A percentile compares a stretch with the other conserved stretches of the same genome.
phyloP scores from a whole-genome alignment of 2,797 vertebrate genomes.

The Typhlichthys eigenmanni region DNA sequence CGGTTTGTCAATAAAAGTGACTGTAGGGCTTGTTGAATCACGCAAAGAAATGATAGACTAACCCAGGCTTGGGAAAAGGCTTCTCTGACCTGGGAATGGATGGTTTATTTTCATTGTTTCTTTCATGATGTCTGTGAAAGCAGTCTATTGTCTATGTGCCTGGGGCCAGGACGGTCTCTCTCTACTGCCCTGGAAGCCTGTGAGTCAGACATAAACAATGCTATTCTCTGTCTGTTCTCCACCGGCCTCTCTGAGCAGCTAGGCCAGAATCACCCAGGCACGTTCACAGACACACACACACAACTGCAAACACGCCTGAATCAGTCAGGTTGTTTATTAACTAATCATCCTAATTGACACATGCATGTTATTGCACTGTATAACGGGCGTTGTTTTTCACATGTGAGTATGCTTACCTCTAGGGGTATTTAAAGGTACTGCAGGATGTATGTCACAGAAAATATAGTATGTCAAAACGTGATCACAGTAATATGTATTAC shows the following conservation, averaged over 20 bases:
- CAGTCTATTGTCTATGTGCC: constrained; percentile 45
- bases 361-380: too few relatives aligned
- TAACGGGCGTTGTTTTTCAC: too few relatives aligned
- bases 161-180: constrained; percentile 28
- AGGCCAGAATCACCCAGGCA: constrained; percentile 42
- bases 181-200: constrained; percentile 46
- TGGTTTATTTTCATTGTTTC: constrained; percentile 32
- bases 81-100: constrained; percentile 33
- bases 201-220: constrained; percentile 64
- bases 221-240: constrained; percentile 54
- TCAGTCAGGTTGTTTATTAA: neutral
- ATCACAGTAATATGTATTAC: too few relatives aligned
- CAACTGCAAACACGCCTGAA: constrained; percentile 5
- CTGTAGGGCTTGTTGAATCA: neutral
- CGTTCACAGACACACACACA: constrained; percentile 42
- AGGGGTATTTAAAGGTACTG: too few relatives aligned
- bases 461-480: too few relatives aligned
- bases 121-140: constrained; percentile 45
- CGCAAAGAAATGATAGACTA: neutral
- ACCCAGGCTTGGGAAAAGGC: constrained; percentile 29
- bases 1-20: neutral
- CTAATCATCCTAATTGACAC: too few relatives aligned
- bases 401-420: too few relatives aligned
- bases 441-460: too few relatives aligned
- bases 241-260: constrained; percentile 33